Percentiles rank a stretch among this genome's conserved stretches.
Conservation (phyloP, 2,797 vertebrate genomes). For the Spheniscus humboldti region DNA sequence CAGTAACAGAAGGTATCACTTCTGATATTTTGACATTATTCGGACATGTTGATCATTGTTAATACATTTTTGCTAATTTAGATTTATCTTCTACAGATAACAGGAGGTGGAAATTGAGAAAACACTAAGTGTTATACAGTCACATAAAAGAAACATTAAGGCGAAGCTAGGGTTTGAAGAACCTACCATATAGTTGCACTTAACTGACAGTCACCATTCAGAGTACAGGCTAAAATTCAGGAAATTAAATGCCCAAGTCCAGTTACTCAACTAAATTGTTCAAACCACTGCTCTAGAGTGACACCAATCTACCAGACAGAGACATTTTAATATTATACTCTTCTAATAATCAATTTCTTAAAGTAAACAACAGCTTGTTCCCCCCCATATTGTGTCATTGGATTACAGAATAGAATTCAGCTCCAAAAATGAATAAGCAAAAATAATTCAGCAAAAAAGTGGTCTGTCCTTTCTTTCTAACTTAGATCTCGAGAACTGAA, state of each 20-base stretch:
- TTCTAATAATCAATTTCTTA: neutral
- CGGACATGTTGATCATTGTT: neutral
- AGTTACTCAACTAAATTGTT: neutral
- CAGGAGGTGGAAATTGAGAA: neutral
- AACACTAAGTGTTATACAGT: neutral
- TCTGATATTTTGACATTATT: neutral
- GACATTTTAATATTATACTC: neutral
- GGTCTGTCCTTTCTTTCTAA: neutral
- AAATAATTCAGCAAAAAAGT: neutral
- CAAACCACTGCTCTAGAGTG: neutral
- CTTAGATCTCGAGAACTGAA: neutral
- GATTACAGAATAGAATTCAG: neutral
- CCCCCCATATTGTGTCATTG: neutral
- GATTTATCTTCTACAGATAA: neutral
- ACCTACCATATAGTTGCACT: neutral
- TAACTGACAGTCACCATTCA: neutral
- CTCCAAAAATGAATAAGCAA: neutral
- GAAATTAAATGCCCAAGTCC: neutral
- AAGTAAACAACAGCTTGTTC: neutral
- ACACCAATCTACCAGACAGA: neutral
- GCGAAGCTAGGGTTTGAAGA: neutral
- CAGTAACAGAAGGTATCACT: neutral
- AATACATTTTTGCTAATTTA: neutral
- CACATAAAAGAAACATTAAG: neutral
- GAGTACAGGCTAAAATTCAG: neutral